These are phyloP conservation scores for Esox lucius DNA, from an alignment of 2,797 vertebrate species.

Conservation along the genomic window DNA sequence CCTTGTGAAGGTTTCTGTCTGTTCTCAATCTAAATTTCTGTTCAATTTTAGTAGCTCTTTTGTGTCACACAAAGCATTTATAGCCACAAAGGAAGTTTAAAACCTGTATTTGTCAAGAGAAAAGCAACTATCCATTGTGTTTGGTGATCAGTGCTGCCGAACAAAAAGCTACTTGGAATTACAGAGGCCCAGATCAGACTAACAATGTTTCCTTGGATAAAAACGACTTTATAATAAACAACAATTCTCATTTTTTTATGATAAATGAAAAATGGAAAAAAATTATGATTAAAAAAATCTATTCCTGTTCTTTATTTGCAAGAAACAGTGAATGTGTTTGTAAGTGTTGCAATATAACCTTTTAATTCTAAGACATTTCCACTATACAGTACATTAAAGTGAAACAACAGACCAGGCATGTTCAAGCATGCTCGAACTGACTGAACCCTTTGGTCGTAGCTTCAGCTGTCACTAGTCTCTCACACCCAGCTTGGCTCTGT, in stretches of 20 bases:
- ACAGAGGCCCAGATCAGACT: slow-evolving; percentile 1
- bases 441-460: slow-evolving; percentile 61
- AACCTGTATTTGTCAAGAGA: neutral
- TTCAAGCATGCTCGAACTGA: slow-evolving; percentile 37
- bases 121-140: slow-evolving; percentile 1
- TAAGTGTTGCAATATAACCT: neutral
- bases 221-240: neutral
- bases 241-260: neutral
- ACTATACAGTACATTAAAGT: slow-evolving; percentile 48
- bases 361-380: slow-evolving; percentile 19
- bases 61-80: neutral
- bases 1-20: neutral
- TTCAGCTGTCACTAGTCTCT: slow-evolving; percentile 63
- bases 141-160: neutral
- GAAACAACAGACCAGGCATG: slow-evolving; percentile 55
- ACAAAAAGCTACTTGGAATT: neutral
- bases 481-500: slow-evolving; percentile 46
- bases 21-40: neutral
- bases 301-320: too few species aligned
- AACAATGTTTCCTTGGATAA: neutral
- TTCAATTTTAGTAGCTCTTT: neutral
- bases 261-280: too few species aligned
- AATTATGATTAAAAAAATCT: too few species aligned
- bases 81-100: neutral
- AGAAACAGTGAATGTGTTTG: neutral